These are phyloP conservation scores for Dendrolimus houi DNA, from an alignment of 2,888 invertebrate genomes.

Conservation along the genomic window DNA sequence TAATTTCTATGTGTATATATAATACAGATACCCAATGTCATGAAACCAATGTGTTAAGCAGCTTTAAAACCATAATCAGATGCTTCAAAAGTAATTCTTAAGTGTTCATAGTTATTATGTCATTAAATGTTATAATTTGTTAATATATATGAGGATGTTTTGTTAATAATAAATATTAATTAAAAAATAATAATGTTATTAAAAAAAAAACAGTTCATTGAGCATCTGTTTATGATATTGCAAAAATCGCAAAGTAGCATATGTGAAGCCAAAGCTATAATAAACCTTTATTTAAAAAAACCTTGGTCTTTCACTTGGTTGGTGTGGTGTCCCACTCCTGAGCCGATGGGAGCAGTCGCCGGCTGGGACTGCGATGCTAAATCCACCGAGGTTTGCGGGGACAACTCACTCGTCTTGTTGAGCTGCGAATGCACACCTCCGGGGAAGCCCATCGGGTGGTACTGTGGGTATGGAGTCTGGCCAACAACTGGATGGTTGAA, in stretches of 20 bases:
- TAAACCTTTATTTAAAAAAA: conserved; percentile 43
- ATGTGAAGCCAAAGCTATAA: conserved; percentile 41
- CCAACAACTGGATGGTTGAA: conserved; percentile 85
- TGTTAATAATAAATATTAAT: not conserved
- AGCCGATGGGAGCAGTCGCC: conserved; percentile 59
- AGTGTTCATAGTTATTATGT: not conserved
- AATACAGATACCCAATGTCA: too few relatives aligned
- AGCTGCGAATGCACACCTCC: conserved; percentile 60
- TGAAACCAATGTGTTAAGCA: conserved; percentile 5
- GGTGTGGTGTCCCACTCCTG: conserved; percentile 60
- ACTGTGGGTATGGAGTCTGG: conserved; percentile 64
- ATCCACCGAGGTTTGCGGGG: conserved; percentile 62
- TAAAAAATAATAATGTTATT: not conserved
- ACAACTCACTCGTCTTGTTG: conserved; percentile 75
- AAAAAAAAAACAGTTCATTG: conserved; percentile 5
- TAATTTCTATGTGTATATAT: too few relatives aligned
- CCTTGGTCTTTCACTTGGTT: conserved; percentile 77
- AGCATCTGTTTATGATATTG: conserved; percentile 26
- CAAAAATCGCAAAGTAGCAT: conserved; percentile 68
- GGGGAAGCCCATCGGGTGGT: conserved; percentile 73
- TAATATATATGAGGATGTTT: not conserved
- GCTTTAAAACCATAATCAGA: not conserved
- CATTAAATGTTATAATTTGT: not conserved
- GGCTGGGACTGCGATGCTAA: conserved; percentile 48
- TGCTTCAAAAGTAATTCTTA: not conserved